Base-by-base conservation (phyloP, 2,888 invertebrate species). In the Orchestes rusci region DNA sequence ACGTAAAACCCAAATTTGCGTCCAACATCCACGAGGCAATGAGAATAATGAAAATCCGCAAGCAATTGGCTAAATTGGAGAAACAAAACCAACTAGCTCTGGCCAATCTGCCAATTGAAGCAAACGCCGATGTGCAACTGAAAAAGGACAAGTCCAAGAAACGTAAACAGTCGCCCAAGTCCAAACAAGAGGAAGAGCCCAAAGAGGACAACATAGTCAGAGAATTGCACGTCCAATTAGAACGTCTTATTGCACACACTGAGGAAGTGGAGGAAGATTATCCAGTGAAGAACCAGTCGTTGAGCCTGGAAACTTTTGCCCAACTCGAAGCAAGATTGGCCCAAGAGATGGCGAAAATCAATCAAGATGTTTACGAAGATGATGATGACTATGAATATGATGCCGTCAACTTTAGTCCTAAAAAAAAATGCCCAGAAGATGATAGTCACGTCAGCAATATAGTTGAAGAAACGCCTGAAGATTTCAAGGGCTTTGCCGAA, bases 1-100 rank as follows among this genome's bases (percentile, higher is more conserved):
- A 53, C 20, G 79, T 76, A 51, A 82, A 82, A 60, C 80, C 80
- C 0, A 83, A 79, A 67, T 76, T 80, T 44, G 81, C 81, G 1
- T 77, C 77, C 1, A 82, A 82, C 62, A 71, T 81, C 31, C 72
- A 74, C 53, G 82, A 83, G 68, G 80, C 81, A 1, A 76, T 73
- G 55, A 73, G 73, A 53, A 64, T 81, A 39, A 79, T 80, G 73
- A 80, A 80, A 64, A 76, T 80, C 61, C 68, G 82, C 4, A 80
- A 76, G 51, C 75, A 77, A 53, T 64, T 82, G 48, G 76, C 78
- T 20, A 77, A 76, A 56, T 71, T 79, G 57, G 78, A 79, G 55
- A 72, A 73, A 40, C 73, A 61, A 33, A 62, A 59, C 45, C 58
- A 64, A 48, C 36, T 63, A 13, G 55, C 58, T 40, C 45, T 60